Evolutionary conservation across 1,140 invertebrate species (phyloP).

Genomic region (Drosophila takahashii): DNA sequence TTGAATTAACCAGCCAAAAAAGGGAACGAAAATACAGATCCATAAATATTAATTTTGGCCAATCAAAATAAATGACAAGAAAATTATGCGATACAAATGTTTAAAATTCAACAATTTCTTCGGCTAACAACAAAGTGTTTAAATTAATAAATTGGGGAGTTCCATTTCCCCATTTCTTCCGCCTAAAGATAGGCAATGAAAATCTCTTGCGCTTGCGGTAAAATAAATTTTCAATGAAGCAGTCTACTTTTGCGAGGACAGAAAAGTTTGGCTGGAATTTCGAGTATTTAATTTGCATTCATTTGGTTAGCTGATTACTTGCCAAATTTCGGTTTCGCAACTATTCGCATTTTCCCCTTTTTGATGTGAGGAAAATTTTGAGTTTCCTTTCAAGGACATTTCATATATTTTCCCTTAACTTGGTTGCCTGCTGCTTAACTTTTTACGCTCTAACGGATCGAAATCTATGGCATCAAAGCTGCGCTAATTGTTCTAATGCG

Average conservation of each 20-base stretch:
- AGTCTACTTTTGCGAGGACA: slow-evolving; percentile 1
- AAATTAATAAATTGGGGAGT: slow-evolving; percentile 50
- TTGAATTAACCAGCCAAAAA: slow-evolving; percentile 52
- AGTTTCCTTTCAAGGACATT: background rate
- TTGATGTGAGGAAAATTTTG: background rate
- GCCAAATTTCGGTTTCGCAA: background rate
- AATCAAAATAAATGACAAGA: slow-evolving; percentile 78
- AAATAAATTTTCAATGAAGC: slow-evolving; percentile 61
- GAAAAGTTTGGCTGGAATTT: slow-evolving; percentile 21
- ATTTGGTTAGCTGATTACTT: slow-evolving; percentile 28
- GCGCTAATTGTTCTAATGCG: slow-evolving; percentile 75
- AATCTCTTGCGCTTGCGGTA: slow-evolving; percentile 47
- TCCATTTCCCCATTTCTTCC: slow-evolving; percentile 22
- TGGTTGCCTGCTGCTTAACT: slow-evolving; percentile 26
- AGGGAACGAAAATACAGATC: slow-evolving; percentile 40
- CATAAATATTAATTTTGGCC: slow-evolving; percentile 72
- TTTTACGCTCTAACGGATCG: slow-evolving; percentile 16
- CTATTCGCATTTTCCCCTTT: background rate
- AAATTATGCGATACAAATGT: slow-evolving; percentile 70
- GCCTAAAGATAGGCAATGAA: slow-evolving; percentile 57
- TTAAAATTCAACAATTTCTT: slow-evolving; percentile 60
- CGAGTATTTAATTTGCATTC: slow-evolving; percentile 23
- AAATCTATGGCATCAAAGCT: slow-evolving; percentile 36
- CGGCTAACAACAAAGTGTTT: slow-evolving; percentile 24
- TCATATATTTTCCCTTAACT: slow-evolving; percentile 1